phyloP scores from a whole-genome alignment of 2,797 vertebrate genomes.

The Dicrostonyx torquatus region DNA sequence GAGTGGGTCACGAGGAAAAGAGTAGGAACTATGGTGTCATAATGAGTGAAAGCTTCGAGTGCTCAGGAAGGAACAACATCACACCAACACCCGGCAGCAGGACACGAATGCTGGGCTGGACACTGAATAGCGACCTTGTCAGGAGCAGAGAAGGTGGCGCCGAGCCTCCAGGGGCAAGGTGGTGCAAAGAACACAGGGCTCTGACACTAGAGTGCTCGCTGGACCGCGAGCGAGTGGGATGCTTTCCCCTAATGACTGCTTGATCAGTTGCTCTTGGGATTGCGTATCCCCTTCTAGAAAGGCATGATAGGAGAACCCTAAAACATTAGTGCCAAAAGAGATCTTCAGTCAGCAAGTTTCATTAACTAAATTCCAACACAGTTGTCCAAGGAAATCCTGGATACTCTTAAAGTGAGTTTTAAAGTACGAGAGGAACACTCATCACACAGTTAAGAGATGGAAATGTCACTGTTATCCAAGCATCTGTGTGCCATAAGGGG shows the following conservation, averaged over 20 bases:
- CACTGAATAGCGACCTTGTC: conserved; percentile 91
- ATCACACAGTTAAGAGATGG: not conserved
- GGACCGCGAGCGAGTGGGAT: conserved; percentile 82
- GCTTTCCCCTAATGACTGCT: conserved; percentile 84
- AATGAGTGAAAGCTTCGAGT: conserved; percentile 79
- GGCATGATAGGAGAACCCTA: conserved; percentile 85
- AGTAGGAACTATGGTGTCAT: conserved; percentile 67
- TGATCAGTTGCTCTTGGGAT: conserved; percentile 84
- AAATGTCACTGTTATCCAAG: not conserved
- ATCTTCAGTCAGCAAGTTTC: conserved; percentile 83
- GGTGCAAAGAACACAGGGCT: conserved; percentile 88
- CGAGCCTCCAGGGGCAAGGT: conserved; percentile 88
- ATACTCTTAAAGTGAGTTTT: conserved; percentile 55
- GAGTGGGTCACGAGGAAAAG: conserved; percentile 73
- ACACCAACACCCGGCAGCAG: conserved; percentile 84
- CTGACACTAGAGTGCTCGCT: conserved; percentile 86
- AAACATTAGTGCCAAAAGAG: conserved; percentile 86
- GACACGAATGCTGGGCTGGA: conserved; percentile 81
- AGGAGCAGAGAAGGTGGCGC: conserved; percentile 89
- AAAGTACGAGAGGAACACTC: conserved; percentile 42
- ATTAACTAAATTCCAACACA: conserved; percentile 75
- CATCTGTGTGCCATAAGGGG: not conserved
- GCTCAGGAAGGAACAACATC: conserved; percentile 81
- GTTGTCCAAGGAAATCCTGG: conserved; percentile 75
- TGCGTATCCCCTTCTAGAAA: conserved; percentile 87